These are phyloP conservation scores for Leptoteleia sp. DNA, from an alignment of 1,140 invertebrate species.

Conservation along the genomic window DNA sequence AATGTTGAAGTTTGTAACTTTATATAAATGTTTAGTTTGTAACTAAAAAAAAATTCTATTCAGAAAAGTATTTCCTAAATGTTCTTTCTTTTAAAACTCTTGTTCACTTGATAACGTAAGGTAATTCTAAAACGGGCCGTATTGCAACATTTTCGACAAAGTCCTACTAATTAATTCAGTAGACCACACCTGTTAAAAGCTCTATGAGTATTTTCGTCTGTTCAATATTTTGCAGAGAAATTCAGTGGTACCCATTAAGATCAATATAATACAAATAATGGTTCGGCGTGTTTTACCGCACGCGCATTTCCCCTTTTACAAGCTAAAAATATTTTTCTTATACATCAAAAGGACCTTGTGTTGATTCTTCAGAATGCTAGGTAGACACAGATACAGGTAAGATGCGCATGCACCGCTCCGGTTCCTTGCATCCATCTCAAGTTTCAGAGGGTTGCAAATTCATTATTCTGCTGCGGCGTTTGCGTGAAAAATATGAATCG, in stretches of 20 bases:
- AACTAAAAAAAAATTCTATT: no score
- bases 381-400: slow-evolving; percentile 43
- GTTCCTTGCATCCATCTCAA: slow-evolving; percentile 46
- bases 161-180: slow-evolving; percentile 31
- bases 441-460: slow-evolving; percentile 48
- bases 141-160: slow-evolving; percentile 12
- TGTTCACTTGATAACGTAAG: no score
- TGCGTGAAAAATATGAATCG: slow-evolving; percentile 29
- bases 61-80: no score
- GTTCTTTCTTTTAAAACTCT: no score
- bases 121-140: background rate
- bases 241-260: background rate
- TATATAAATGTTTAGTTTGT: no score
- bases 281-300: background rate
- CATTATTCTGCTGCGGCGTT: slow-evolving; percentile 48
- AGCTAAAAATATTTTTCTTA: slow-evolving; percentile 8
- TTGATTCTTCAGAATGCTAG: slow-evolving; percentile 33
- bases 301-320: background rate
- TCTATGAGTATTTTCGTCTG: slow-evolving; percentile 1
- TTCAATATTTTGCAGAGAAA: background rate
- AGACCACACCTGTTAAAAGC: slow-evolving; percentile 39
- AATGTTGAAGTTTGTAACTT: no score
- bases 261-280: background rate
- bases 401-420: slow-evolving; percentile 51
- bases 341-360: slow-evolving; percentile 14